phyloP scores from a whole-genome alignment of 2,888 invertebrate species.

The Saturnia japonica region DNA sequence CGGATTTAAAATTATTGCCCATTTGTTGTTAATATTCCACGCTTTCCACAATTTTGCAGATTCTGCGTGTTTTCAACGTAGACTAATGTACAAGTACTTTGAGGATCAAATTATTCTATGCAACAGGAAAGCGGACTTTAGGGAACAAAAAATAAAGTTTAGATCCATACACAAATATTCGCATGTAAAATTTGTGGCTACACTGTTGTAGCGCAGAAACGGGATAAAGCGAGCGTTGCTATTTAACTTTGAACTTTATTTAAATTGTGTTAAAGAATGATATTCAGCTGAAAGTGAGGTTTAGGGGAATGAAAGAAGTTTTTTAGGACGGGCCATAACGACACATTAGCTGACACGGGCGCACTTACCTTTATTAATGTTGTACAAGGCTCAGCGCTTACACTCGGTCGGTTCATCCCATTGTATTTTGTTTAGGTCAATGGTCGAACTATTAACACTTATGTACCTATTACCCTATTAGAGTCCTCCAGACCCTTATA shows the following conservation, averaged over 20 bases:
- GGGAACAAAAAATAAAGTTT: conserved; percentile 43
- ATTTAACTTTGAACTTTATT: conserved; percentile 45
- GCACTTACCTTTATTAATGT: conserved; percentile 78
- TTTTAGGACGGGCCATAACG: conserved; percentile 75
- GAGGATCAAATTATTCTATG: conserved; percentile 49
- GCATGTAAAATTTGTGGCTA: conserved; percentile 59
- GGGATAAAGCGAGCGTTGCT: conserved; percentile 36
- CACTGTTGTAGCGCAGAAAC: conserved; percentile 62
- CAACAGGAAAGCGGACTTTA: conserved; percentile 39
- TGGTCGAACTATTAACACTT: conserved; percentile 46
- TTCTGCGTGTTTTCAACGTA: conserved; percentile 52
- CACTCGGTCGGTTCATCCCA: conserved; percentile 39
- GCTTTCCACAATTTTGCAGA: conserved; percentile 55
- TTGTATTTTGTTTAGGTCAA: conserved; percentile 56
- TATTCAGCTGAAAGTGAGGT: conserved; percentile 39
- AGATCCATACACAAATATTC: conserved; percentile 41
- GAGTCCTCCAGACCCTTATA: conserved; percentile 33
- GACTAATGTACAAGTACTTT: conserved; percentile 49
- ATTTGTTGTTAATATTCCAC: conserved; percentile 40
- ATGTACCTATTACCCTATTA: conserved; percentile 56
- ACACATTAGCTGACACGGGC: conserved; percentile 74
- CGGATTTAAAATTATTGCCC: conserved; percentile 11
- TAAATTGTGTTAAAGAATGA: conserved; percentile 33
- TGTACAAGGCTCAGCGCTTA: conserved; percentile 71
- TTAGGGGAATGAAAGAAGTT: conserved; percentile 65